Conservation (phyloP, 1,140 invertebrate species). For the Rhyzopertha dominica region DNA sequence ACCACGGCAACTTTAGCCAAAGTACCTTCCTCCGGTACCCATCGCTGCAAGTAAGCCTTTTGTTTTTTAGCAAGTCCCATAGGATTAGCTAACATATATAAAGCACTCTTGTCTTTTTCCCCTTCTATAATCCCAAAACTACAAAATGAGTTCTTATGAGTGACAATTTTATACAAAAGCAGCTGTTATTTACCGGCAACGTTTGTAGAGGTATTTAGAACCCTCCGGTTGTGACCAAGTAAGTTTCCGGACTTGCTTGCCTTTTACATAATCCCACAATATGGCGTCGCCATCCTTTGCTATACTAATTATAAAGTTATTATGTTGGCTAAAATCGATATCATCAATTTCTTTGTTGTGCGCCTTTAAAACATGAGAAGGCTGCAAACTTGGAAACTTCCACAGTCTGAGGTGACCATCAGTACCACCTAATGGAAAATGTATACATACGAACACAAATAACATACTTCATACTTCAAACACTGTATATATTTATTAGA, state of each 20-base stretch:
- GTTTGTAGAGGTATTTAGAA: conserved; percentile 76
- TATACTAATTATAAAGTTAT: conserved; percentile 72
- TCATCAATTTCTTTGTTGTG: conserved; percentile 87
- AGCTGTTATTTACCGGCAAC: conserved; percentile 60
- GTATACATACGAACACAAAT: conserved; percentile 7
- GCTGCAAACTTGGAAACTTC: conserved; percentile 76
- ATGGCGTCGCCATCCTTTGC: conserved; percentile 80
- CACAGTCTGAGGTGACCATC: conserved; percentile 85
- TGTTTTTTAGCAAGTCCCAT: conserved; percentile 61
- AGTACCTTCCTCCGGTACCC: conserved; percentile 57
- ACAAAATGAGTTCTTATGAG: conserved; percentile 34
- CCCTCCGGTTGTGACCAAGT: conserved; percentile 66
- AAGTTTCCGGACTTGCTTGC: conserved; percentile 62
- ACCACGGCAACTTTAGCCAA: conserved; percentile 54
- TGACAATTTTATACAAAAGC: no score
- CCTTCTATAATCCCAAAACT: conserved; percentile 69
- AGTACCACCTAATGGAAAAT: conserved; percentile 57
- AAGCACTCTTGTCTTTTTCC: conserved; percentile 56
- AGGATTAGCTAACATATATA: conserved; percentile 82
- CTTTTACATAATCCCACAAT: conserved; percentile 69
- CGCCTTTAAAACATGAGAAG: conserved; percentile 62
- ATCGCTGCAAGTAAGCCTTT: conserved; percentile 66
- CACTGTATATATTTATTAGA: neutral
- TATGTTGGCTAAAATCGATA: conserved; percentile 78
- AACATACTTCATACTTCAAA: conserved; percentile 5